These are phyloP conservation scores for Hydrolagus affinis DNA, from an alignment of 2,113 vertebrate species.

Conservation along the genomic window DNA sequence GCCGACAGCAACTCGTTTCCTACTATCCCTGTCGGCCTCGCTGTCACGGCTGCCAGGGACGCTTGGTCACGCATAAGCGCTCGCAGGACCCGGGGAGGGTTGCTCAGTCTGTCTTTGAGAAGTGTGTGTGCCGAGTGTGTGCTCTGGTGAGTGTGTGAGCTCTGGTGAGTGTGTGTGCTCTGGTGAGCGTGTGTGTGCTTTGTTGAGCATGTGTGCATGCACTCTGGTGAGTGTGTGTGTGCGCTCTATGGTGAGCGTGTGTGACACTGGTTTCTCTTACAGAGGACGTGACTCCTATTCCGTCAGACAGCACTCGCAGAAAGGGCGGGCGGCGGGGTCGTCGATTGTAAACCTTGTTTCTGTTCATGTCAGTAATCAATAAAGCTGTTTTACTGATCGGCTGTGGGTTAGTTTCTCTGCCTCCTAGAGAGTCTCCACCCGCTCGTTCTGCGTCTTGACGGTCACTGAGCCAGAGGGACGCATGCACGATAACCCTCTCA, in stretches of 20 bases:
- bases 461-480: too few species aligned
- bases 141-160: too few species aligned
- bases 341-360: constrained; percentile 70
- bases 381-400: constrained; percentile 4
- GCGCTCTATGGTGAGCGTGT: too few species aligned
- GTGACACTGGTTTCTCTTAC: constrained; percentile 33
- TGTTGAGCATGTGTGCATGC: too few species aligned
- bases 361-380: constrained; percentile 23
- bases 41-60: not conserved
- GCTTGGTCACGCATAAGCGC: not conserved
- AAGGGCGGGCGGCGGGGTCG: constrained; percentile 95
- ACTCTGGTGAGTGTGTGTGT: too few species aligned
- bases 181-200: too few species aligned
- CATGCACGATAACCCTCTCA: too few species aligned
- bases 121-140: too few species aligned
- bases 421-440: too few species aligned
- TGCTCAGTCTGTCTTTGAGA: too few species aligned
- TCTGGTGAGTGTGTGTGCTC: too few species aligned
- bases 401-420: not conserved
- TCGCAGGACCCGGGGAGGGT: not conserved
- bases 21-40: not conserved
- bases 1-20: constrained; percentile 12
- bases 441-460: too few species aligned
- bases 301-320: constrained; percentile 93
- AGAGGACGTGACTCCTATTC: constrained; percentile 98